These are phyloP conservation scores for Austrofundulus limnaeus DNA, from an alignment of 2,113 vertebrate species.

Conservation along the genomic window DNA sequence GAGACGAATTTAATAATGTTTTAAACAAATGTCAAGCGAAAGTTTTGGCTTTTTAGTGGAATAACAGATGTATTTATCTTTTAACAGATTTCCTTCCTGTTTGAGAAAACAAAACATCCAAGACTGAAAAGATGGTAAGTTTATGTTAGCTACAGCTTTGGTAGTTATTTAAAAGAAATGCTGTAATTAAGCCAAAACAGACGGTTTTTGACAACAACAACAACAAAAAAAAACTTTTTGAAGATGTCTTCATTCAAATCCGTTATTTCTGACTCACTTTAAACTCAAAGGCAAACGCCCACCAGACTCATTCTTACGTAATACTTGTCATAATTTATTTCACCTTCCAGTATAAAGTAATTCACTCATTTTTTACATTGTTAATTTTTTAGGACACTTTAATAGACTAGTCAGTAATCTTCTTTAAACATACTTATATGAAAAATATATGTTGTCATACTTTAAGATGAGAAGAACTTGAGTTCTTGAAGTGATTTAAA, in stretches of 20 bases:
- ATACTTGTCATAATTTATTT: background rate
- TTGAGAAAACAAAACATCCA: background rate
- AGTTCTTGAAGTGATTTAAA: no score
- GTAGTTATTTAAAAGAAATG: background rate
- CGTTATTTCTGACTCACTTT: slow-evolving; percentile 55
- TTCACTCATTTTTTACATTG: background rate
- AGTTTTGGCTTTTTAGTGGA: background rate
- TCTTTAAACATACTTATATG: background rate
- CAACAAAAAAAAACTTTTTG: background rate
- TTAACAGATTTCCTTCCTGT: slow-evolving; percentile 31
- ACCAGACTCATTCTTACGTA: slow-evolving; percentile 39
- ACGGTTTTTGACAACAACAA: no score
- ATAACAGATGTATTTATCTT: background rate
- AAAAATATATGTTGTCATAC: background rate
- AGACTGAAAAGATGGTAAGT: slow-evolving; percentile 67
- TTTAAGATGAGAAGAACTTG: background rate
- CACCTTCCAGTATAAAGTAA: background rate
- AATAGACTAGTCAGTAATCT: no score
- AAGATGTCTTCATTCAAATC: background rate
- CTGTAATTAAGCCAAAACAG: background rate
- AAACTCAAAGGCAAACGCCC: slow-evolving; percentile 49
- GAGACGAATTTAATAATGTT: background rate
- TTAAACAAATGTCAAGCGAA: background rate
- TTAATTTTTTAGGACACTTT: background rate
- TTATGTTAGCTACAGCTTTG: background rate